Base-by-base conservation (phyloP, 2,113 vertebrate genomes). In the Bagarius yarrelli region DNA sequence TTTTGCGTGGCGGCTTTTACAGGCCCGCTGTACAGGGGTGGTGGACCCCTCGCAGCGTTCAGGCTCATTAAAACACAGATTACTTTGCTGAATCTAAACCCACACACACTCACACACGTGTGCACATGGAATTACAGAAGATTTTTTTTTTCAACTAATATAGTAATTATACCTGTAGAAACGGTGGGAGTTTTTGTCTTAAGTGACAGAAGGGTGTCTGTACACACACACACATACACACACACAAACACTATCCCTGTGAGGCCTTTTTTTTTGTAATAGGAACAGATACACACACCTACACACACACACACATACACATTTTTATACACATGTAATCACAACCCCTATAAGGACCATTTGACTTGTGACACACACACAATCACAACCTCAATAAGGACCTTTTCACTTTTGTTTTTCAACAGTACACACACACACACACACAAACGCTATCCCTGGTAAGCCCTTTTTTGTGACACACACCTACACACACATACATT, bases 31-130 rank as follows among this genome's bases (percentile, higher is more conserved):
- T 80, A 75, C 73, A 76, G 75, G 76, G 83, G 70, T 74, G n/a
- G 76, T 73, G 55, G 83, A 87, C 86, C 82, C 50, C 83, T 86
- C 56, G 27, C 80, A 69, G 86, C 80, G 83, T 81, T 84, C 79
- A 76, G 81, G 66, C 90, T 93, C 88, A 91, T 91, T 92, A 90
- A 81, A 79, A 83, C 80, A 50, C 76, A 73, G 70, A 79, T 89
- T 76, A 67, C 78, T 77, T 81, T 86, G 78, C 50, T 44, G 53
- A 75, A 73, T 82, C 81, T 70, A 34, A 69, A 79, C 5, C 36
- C 57, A 34, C 23, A 44, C 56, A 52, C 60, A 83, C 76, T 82
- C 70, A 78, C 78, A 55, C 50, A 50, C 72, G 67, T 55, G 53
- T 23, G 21, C 66, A 71, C 47, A 27, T 30, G 30, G 4, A 32